Percentiles rank a stretch among this genome's conserved stretches.
Conservation (phyloP, 2,888 invertebrate genomes). For the Pasiphila rectangulata region DNA sequence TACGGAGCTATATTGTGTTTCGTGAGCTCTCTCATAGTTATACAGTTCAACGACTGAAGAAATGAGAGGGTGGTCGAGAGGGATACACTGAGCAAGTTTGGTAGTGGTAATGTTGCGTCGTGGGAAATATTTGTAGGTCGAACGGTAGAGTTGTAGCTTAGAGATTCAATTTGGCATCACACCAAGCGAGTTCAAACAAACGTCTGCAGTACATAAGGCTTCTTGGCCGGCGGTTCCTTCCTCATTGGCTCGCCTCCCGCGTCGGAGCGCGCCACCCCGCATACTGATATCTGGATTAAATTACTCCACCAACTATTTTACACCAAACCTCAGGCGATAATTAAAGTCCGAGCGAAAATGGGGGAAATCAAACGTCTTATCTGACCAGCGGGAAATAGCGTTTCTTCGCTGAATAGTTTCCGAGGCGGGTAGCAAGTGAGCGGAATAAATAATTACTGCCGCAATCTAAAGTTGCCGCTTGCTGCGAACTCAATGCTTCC, state of each 20-base stretch:
- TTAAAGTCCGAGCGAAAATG: slow-evolving; percentile 77
- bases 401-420: slow-evolving; percentile 77
- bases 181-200: slow-evolving; percentile 42
- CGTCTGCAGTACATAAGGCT: slow-evolving; percentile 44
- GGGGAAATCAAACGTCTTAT: slow-evolving; percentile 80
- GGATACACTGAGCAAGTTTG: slow-evolving; percentile 69
- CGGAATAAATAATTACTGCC: slow-evolving; percentile 80
- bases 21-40: slow-evolving; percentile 69
- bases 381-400: slow-evolving; percentile 77
- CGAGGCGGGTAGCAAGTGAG: slow-evolving; percentile 71
- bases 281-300: slow-evolving; percentile 77
- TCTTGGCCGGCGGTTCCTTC: slow-evolving; percentile 41
- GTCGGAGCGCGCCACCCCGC: slow-evolving; percentile 63
- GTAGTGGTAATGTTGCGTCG: slow-evolving; percentile 45
- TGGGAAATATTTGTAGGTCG: slow-evolving; percentile 41
- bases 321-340: slow-evolving; percentile 79
- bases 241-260: slow-evolving; percentile 58
- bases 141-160: neutral
- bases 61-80: slow-evolving; percentile 63
- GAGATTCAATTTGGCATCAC: slow-evolving; percentile 31
- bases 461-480: slow-evolving; percentile 70
- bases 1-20: slow-evolving; percentile 78
- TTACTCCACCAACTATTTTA: slow-evolving; percentile 79
- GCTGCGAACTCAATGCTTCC: slow-evolving; percentile 50
- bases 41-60: slow-evolving; percentile 78